Percentiles rank a stretch among this genome's conserved stretches.
Conservation (phyloP, 2,113 vertebrate species). For the Hydropotes inermis region DNA sequence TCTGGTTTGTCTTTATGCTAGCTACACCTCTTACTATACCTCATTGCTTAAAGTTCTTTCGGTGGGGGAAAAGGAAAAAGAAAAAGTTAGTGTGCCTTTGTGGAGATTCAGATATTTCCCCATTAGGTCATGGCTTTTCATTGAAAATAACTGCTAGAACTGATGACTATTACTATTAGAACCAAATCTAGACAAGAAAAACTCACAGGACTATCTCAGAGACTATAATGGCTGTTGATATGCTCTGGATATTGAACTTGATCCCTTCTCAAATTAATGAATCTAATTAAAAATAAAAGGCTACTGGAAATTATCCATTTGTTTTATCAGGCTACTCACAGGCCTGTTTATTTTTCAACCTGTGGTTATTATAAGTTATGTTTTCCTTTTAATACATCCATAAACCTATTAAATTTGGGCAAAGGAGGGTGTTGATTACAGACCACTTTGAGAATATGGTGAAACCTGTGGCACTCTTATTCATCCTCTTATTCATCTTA, state of each 20-base stretch:
- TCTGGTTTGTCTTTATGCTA: neutral
- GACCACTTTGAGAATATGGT: neutral
- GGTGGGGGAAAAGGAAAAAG: neutral
- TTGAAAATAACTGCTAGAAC: neutral
- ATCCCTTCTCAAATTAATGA: slow-evolving; percentile 9
- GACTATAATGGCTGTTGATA: neutral
- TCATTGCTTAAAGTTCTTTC: neutral
- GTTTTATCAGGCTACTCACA: neutral
- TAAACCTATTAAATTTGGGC: neutral
- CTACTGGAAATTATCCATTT: neutral
- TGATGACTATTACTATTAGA: neutral
- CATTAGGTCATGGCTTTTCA: neutral
- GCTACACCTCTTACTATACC: neutral
- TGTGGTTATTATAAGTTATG: neutral
- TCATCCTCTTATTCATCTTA: neutral
- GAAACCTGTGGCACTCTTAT: neutral
- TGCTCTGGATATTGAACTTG: neutral
- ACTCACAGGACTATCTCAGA: neutral
- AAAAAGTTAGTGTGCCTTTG: neutral
- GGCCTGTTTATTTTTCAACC: neutral
- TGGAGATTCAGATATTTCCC: neutral
- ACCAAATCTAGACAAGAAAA: neutral
- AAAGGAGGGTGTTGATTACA: neutral
- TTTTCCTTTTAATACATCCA: neutral
- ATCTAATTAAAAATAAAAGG: slow-evolving; percentile 30